Conservation (phyloP, 2,888 invertebrate genomes). For the Oeneis ivallda region DNA sequence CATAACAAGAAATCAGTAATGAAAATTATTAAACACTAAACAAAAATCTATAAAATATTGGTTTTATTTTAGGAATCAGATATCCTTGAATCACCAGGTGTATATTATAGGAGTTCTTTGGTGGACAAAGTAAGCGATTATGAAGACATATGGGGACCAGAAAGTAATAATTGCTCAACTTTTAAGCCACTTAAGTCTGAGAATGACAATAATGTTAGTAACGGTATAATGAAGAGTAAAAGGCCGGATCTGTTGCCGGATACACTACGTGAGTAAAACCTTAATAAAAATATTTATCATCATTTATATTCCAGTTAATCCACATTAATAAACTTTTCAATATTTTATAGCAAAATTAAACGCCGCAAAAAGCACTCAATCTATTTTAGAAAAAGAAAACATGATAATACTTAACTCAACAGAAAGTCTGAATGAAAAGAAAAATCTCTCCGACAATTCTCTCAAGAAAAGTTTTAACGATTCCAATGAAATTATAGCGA, state of each 20-base stretch:
- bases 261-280: slow-evolving; percentile 73
- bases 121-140: slow-evolving; percentile 97
- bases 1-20: not conserved
- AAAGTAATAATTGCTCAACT: slow-evolving; percentile 75
- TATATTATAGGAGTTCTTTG: slow-evolving; percentile 92
- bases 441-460: slow-evolving; percentile 64
- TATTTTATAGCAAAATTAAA: slow-evolving; percentile 68
- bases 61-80: slow-evolving; percentile 85
- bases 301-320: not conserved
- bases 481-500: slow-evolving; percentile 73
- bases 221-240: slow-evolving; percentile 79
- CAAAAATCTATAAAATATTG: not conserved
- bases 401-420: slow-evolving; percentile 67
- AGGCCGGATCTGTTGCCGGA: slow-evolving; percentile 84
- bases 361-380: slow-evolving; percentile 73
- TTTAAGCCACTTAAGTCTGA: slow-evolving; percentile 73
- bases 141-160: slow-evolving; percentile 95
- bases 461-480: slow-evolving; percentile 68
- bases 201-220: slow-evolving; percentile 67
- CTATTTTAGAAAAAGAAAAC: slow-evolving; percentile 74
- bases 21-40: not conserved
- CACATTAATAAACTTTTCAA: slow-evolving; percentile 7
- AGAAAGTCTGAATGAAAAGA: slow-evolving; percentile 71
- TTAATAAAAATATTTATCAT: slow-evolving; percentile 5
- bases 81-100: slow-evolving; percentile 90